Evolutionary conservation across 1,140 invertebrate species (phyloP).

Genomic region (Asobara japonica): DNA sequence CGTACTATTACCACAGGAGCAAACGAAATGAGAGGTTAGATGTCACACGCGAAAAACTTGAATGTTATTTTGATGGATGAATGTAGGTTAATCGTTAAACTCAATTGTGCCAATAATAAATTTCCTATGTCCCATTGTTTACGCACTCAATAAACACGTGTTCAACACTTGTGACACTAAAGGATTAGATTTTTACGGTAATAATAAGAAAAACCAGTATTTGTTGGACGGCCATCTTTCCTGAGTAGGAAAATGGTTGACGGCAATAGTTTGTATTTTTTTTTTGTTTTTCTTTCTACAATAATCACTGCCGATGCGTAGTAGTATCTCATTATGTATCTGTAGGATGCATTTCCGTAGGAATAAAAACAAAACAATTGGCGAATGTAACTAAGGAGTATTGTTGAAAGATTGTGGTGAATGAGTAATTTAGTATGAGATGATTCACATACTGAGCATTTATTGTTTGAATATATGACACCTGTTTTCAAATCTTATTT

Average conservation of each 20-base stretch:
- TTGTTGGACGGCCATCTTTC: constrained; percentile 38
- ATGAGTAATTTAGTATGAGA: not conserved
- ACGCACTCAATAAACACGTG: not conserved
- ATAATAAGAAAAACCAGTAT: constrained; percentile 34
- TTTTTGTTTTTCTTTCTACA: constrained; percentile 16
- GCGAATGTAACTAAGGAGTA: not conserved
- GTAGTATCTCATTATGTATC: constrained; percentile 9
- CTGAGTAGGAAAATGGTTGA: constrained; percentile 30
- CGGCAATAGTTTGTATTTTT: constrained; percentile 18
- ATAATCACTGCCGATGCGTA: not conserved
- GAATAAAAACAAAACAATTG: not conserved
- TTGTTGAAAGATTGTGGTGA: not conserved
- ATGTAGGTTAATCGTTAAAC: not conserved
- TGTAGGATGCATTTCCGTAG: not conserved
- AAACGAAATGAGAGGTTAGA: constrained; percentile 15
- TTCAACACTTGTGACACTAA: not conserved
- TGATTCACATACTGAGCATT: too few relatives aligned
- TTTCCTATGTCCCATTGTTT: not conserved
- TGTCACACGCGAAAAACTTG: constrained; percentile 17
- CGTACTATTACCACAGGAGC: not conserved
- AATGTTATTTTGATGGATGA: not conserved
- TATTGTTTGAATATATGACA: too few relatives aligned
- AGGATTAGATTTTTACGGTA: constrained; percentile 3
- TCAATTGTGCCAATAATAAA: not conserved
- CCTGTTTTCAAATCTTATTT: too few relatives aligned